A percentile compares a stretch with the other conserved stretches of the same genome.
Conservation (phyloP, 2,113 vertebrate species). For the Gila orcuttii region DNA sequence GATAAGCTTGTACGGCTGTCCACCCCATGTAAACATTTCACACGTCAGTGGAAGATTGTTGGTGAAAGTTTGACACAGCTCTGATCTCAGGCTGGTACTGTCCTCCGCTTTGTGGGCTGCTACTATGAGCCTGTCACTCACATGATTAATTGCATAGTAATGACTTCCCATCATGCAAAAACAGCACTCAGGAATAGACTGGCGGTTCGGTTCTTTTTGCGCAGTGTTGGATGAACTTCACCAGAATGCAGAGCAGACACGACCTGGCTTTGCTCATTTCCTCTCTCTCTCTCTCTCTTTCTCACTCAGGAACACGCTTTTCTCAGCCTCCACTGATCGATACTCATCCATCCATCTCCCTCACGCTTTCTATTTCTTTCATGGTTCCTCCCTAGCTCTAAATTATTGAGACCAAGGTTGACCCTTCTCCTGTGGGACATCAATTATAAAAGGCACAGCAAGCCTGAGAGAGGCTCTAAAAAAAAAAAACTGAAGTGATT, state of each 20-base stretch:
- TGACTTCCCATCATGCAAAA: slow-evolving; percentile 34
- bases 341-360: slow-evolving; percentile 50
- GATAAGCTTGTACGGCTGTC: slow-evolving; percentile 18
- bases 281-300: slow-evolving; percentile 2
- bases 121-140: slow-evolving; percentile 30
- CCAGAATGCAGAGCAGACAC: slow-evolving; percentile 32
- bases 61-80: slow-evolving; percentile 27
- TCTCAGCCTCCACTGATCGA: slow-evolving; percentile 39
- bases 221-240: slow-evolving; percentile 34
- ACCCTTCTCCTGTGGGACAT: slow-evolving; percentile 52
- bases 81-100: slow-evolving; percentile 8
- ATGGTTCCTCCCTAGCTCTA: slow-evolving; percentile 34
- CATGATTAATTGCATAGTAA: slow-evolving; percentile 48
- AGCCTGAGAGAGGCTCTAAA: not conserved
- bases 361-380: slow-evolving; percentile 37
- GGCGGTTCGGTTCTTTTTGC: slow-evolving; percentile 33
- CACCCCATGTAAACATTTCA: not conserved
- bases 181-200: slow-evolving; percentile 23
- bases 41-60: slow-evolving; percentile 13
- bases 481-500: slow-evolving; percentile 34
- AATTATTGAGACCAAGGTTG: slow-evolving; percentile 48
- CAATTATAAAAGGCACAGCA: slow-evolving; percentile 48
- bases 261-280: not conserved
- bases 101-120: not conserved
- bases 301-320: slow-evolving; percentile 32